Conservation (phyloP, 2,888 invertebrate genomes). For the Heliothis peltigera region DNA sequence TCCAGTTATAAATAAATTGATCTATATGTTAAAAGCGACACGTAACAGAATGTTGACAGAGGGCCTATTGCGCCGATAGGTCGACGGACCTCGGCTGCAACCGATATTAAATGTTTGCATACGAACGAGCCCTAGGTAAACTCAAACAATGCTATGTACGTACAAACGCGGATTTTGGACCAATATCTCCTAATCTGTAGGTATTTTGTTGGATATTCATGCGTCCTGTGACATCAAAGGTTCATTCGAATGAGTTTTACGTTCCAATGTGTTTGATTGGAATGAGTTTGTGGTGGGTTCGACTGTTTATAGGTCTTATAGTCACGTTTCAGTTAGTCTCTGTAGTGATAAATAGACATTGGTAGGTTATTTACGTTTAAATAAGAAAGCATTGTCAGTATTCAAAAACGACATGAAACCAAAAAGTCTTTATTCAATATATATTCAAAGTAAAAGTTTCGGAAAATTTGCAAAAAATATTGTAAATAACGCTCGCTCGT, state of each 20-base stretch:
- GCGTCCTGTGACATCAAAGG: conserved; percentile 61
- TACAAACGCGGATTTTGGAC: conserved; percentile 67
- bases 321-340: conserved; percentile 9
- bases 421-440: too few relatives aligned
- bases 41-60: conserved; percentile 63
- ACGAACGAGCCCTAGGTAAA: conserved; percentile 75
- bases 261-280: conserved; percentile 31
- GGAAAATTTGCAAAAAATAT: too few relatives aligned
- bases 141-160: conserved; percentile 72
- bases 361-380: too few relatives aligned
- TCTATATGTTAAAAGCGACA: conserved; percentile 59
- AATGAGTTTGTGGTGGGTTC: conserved; percentile 29
- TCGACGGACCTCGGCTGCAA: conserved; percentile 66
- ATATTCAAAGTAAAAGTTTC: too few relatives aligned
- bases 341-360: not conserved
- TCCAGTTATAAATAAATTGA: conserved; percentile 54
- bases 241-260: conserved; percentile 48
- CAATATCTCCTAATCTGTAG: conserved; percentile 74
- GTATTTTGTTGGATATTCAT: conserved; percentile 67
- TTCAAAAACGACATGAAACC: too few relatives aligned
- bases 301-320: not conserved
- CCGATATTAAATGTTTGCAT: conserved; percentile 85
- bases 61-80: conserved; percentile 60
- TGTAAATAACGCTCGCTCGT: too few relatives aligned
- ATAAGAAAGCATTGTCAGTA: too few relatives aligned